Evolutionary conservation across 2,113 vertebrate genomes (phyloP).

Genomic region (Embiotoca jacksoni): DNA sequence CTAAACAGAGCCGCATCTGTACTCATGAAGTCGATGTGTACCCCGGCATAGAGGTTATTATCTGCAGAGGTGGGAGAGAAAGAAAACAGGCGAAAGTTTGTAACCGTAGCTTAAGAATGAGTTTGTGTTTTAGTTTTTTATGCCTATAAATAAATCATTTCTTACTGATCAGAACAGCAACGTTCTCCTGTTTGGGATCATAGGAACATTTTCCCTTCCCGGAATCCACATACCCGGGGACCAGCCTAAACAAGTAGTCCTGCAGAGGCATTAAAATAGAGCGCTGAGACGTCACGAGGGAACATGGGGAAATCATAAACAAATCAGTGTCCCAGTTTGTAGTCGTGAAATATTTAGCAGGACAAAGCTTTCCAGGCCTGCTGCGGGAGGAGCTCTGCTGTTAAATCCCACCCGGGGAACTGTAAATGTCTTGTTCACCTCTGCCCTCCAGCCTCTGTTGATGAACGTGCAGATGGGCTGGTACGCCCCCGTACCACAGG

Average conservation of each 20-base stretch:
- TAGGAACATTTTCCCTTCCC: slow-evolving; percentile 90
- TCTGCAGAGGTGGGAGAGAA: slow-evolving; percentile 70
- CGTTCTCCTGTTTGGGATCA: slow-evolving; percentile 87
- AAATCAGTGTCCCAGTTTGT: slow-evolving; percentile 78
- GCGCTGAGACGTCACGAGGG: slow-evolving; percentile 52
- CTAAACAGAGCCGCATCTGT: slow-evolving; percentile 89
- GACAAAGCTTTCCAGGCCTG: slow-evolving; percentile 44
- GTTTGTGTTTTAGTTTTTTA: background rate
- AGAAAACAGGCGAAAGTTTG: background rate
- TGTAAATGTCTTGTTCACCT: slow-evolving; percentile 78
- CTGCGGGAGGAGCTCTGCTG: slow-evolving; percentile 29
- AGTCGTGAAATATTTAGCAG: slow-evolving; percentile 75
- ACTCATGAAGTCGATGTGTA: slow-evolving; percentile 91
- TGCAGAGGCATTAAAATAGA: slow-evolving; percentile 73
- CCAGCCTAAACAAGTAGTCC: slow-evolving; percentile 89
- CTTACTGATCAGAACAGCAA: slow-evolving; percentile 87
- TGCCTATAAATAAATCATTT: background rate
- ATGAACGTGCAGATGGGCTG: slow-evolving; percentile 88
- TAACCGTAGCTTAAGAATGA: background rate
- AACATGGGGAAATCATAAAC: slow-evolving; percentile 64
- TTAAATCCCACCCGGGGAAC: slow-evolving; percentile 46
- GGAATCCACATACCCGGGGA: slow-evolving; percentile 85
- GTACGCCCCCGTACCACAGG: slow-evolving; percentile 89
- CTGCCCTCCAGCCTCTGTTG: slow-evolving; percentile 88
- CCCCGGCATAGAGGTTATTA: slow-evolving; percentile 88